phyloP scores from a whole-genome alignment of 1,140 invertebrate species.

The Coboldia fuscipes region DNA sequence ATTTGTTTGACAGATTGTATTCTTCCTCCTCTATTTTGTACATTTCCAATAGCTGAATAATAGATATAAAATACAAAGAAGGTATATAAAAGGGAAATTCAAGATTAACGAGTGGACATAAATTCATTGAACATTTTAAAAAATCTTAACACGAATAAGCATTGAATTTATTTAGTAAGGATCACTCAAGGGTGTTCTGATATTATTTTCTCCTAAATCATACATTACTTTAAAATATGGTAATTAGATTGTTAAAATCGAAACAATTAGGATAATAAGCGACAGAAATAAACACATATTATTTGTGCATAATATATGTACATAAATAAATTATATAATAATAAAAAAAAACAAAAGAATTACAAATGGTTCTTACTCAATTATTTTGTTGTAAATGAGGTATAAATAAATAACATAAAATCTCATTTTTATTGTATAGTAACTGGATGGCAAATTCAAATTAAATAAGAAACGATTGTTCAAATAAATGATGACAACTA shows the following conservation, averaged over 20 bases:
- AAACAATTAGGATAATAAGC: no score
- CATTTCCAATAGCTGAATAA: constrained; percentile 73
- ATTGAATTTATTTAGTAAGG: background rate
- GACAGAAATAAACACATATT: no score
- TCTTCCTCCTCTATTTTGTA: constrained; percentile 89
- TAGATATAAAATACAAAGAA: constrained; percentile 3
- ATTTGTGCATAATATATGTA: no score
- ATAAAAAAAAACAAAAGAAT: background rate
- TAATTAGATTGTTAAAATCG: no score
- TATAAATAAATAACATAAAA: background rate
- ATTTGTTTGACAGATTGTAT: constrained; percentile 73
- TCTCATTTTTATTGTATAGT: background rate
- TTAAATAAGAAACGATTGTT: background rate
- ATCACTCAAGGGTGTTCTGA: background rate
- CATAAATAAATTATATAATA: no score
- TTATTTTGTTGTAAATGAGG: background rate
- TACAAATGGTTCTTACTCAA: background rate
- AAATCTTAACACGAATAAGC: background rate
- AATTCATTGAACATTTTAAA: background rate
- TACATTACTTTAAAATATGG: no score
- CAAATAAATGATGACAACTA: background rate
- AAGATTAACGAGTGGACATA: background rate
- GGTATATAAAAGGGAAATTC: background rate
- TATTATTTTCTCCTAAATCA: background rate
- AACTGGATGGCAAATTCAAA: background rate